Base-by-base conservation (phyloP, 2,113 vertebrate species). In the Lethenteron reissneri region DNA sequence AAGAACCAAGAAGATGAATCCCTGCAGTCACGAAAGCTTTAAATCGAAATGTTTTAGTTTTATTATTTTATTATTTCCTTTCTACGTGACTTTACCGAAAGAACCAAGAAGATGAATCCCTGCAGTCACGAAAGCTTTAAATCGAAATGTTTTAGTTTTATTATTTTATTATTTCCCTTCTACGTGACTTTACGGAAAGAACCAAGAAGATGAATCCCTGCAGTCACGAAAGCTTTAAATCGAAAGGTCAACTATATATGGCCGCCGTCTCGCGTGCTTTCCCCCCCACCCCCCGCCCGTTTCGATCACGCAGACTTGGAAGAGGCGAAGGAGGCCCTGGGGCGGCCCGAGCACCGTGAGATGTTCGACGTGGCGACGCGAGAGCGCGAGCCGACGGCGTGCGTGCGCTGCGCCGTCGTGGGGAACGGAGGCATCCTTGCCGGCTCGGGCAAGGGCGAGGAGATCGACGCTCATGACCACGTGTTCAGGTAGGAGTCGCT, bases 401-500 rank as follows among this genome's bases (percentile, higher is more conserved):
- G 80, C 12, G 75, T 78, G 62, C 81, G 76, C 72, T 86, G 80
- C 21, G 83, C 83, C 0, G 80, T 83, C 72, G 80, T 84, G 15
- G 85, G 83, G 2, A 82, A 82, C 6, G 82, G 82, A 1, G 86
- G 86, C 12, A 85, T 87, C 6, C 78, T 87, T 72, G 83, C 79
- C 7, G 76, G 74, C 8, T 87, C 86, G 0, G 64, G 70, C 21
- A 81, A 78, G 75, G 86, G 86, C 8, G 9, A n/a, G 8, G 81
- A 86, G 76, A 87, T 87, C 5, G 83, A 87, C 73, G 2, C 70
- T 1, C 84, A 87, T 7, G 77, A 86, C 76, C 86, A 87, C 3
- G 78, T 87, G 19, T 87, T 87, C 79, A 83, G 85, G 85, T 85
- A 13, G 82, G 84, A 68, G n/a, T 11, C 15, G 60, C 11, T 56